These are phyloP conservation scores for Montipora foliosa DNA, from an alignment of 64 coral and sea anemone genomes.

Conservation along the genomic window DNA sequence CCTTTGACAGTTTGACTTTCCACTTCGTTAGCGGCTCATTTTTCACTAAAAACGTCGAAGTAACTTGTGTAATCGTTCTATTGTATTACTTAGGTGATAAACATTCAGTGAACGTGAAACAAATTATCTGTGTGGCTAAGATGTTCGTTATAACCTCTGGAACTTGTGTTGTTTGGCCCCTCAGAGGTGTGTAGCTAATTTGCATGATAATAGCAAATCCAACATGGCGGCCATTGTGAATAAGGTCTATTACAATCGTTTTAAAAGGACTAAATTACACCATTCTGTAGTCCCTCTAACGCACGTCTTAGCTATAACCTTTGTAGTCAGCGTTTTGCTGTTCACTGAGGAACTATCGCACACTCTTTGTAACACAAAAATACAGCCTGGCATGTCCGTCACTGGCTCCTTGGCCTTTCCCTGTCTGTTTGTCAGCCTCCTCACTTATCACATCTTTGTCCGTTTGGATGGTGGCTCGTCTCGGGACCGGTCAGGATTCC, in stretches of 20 bases:
- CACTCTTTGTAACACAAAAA: neutral
- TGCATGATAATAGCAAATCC: too few species aligned
- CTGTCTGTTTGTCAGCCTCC: neutral
- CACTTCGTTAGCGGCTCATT: too few species aligned
- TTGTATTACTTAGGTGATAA: too few species aligned
- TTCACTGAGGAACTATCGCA: neutral
- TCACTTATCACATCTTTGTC: conserved; percentile 72
- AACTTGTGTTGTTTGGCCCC: too few species aligned
- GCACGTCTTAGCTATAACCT: neutral
- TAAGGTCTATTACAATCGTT: neutral
- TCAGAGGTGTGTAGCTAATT: too few species aligned
- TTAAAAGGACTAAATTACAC: neutral
- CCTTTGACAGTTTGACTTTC: too few species aligned
- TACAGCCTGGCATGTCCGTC: neutral
- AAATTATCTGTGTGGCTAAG: too few species aligned
- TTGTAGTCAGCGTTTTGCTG: neutral
- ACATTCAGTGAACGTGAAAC: too few species aligned
- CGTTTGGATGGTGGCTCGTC: conserved; percentile 82
- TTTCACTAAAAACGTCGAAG: too few species aligned
- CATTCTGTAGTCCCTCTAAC: neutral
- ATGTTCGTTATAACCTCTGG: too few species aligned
- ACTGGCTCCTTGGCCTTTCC: neutral
- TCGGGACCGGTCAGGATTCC: conserved; percentile 62
- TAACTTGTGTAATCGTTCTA: too few species aligned
- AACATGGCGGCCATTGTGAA: too few species aligned